phyloP scores from a whole-genome alignment of 2,888 invertebrate species.

The Dicranocentrus wangi region DNA sequence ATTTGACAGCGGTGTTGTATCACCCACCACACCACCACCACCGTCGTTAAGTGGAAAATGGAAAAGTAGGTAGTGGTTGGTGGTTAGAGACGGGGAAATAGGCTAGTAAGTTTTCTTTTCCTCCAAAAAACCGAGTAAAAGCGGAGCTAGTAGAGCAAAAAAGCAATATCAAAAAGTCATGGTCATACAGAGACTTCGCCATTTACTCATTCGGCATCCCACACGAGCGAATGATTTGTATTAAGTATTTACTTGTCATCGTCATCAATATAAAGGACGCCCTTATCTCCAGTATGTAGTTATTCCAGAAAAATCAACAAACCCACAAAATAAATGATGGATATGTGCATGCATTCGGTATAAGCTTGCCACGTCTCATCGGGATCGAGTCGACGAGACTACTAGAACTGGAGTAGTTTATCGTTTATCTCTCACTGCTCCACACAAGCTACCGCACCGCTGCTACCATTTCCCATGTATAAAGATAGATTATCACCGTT shows the following conservation, averaged over 20 bases:
- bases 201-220: constrained; percentile 1
- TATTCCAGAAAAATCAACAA: constrained; percentile 17
- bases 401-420: not conserved
- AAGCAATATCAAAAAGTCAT: constrained; percentile 20
- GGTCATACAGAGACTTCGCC: constrained; percentile 3
- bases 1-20: no score
- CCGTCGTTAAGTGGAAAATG: not conserved
- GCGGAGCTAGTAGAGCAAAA: not conserved
- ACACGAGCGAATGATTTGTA: constrained; percentile 17
- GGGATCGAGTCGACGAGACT: no score
- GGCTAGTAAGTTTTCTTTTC: not conserved
- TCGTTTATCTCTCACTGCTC: not conserved
- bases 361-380: not conserved
- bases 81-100: no score
- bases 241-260: constrained; percentile 24
- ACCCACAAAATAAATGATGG: constrained; percentile 12
- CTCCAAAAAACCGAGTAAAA: not conserved
- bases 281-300: constrained; percentile 7
- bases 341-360: not conserved
- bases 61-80: not conserved
- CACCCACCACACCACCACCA: not conserved
- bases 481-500: not conserved
- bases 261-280: constrained; percentile 1
- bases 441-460: no score
- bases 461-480: no score